Evolutionary conservation across 1,140 invertebrate genomes (phyloP).

Genomic region (Hypsibius dujardini): DNA sequence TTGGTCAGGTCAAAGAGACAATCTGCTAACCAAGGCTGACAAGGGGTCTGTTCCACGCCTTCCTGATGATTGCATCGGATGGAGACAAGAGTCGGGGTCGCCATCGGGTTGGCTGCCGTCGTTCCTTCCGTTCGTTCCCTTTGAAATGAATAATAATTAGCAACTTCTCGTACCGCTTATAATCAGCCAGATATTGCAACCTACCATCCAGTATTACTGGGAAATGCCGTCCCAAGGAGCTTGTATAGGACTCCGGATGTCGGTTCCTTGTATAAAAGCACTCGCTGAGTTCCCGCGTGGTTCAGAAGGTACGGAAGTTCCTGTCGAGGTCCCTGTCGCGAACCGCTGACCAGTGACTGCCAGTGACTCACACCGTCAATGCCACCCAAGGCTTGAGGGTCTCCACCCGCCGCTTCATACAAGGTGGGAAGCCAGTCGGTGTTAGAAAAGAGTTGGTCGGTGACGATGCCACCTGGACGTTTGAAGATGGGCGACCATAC

Average conservation of each 20-base stretch:
- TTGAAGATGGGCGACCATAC: constrained; percentile 56
- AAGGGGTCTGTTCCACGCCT: not conserved
- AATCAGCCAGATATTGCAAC: not conserved
- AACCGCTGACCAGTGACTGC: not conserved
- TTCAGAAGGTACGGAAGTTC: too few species aligned
- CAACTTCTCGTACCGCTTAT: not conserved
- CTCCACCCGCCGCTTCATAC: constrained; percentile 19
- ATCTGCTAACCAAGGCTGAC: not conserved
- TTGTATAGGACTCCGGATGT: too few species aligned
- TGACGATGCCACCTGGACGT: constrained; percentile 34
- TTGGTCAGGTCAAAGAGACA: constrained; percentile 31
- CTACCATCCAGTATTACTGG: not conserved
- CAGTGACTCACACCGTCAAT: constrained; percentile 20
- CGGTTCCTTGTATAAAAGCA: too few species aligned
- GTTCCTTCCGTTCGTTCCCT: constrained; percentile 8
- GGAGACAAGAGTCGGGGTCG: not conserved
- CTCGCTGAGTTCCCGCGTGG: too few species aligned
- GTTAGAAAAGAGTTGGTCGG: constrained; percentile 22
- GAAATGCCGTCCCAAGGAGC: too few species aligned
- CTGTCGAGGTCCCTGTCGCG: too few species aligned
- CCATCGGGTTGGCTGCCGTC: not conserved
- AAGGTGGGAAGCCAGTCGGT: constrained; percentile 23
- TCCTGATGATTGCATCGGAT: not conserved
- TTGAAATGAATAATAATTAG: not conserved
- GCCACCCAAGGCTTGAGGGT: not conserved